Percentiles rank a stretch among this genome's conserved stretches.
Conservation (phyloP, 2,113 vertebrate species). For the Chelonoidis abingdonii region DNA sequence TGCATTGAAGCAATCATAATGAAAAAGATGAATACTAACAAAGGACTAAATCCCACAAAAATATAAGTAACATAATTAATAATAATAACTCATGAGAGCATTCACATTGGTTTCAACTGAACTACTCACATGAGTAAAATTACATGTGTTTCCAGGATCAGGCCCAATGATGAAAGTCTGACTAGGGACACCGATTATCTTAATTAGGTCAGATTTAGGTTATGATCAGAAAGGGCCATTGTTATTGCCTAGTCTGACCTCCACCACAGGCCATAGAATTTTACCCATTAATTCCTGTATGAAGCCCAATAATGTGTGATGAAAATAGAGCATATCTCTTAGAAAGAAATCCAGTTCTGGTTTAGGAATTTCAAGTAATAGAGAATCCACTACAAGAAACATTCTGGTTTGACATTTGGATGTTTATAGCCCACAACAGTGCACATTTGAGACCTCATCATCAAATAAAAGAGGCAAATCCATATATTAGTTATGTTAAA, state of each 20-base stretch:
- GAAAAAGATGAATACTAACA: background rate
- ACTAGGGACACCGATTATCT: background rate
- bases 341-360: background rate
- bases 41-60: background rate
- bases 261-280: background rate
- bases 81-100: too few species aligned
- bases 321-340: background rate
- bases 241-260: background rate
- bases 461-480: too few species aligned
- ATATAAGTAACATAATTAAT: background rate
- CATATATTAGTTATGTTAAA: too few species aligned
- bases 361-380: background rate
- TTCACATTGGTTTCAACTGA: background rate
- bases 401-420: background rate
- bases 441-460: background rate
- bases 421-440: background rate
- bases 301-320: background rate
- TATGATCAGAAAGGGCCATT: background rate
- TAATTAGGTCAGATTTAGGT: background rate
- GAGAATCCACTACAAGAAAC: background rate
- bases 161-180: background rate
- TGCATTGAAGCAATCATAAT: background rate
- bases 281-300: background rate
- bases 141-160: background rate
- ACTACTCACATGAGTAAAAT: background rate